These are phyloP conservation scores for Folsomia manolachei DNA, from an alignment of 2,888 invertebrate genomes.

Conservation along the genomic window DNA sequence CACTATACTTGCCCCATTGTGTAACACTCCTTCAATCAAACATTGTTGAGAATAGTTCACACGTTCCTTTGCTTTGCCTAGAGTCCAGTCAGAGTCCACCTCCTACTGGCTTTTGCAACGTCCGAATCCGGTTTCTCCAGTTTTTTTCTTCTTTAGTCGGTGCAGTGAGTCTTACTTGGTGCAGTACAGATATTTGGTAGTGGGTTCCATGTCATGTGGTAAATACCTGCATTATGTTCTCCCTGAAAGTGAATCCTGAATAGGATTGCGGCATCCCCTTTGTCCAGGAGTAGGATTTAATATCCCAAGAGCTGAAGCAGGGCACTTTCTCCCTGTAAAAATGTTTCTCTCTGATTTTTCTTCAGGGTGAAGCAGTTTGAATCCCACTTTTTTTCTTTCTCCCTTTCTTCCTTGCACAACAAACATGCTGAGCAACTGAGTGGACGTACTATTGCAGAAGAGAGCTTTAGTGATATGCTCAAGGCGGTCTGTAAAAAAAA, in stretches of 20 bases:
- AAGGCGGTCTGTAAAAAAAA: neutral
- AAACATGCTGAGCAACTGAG: conserved; percentile 1
- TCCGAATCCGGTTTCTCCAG: neutral
- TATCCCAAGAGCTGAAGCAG: neutral
- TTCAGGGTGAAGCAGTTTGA: too few relatives aligned
- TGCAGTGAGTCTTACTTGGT: neutral
- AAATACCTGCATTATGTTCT: conserved; percentile 9
- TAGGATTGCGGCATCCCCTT: conserved; percentile 18
- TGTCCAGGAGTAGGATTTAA: too few relatives aligned
- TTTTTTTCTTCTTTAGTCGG: neutral
- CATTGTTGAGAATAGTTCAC: conserved; percentile 6
- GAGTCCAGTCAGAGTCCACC: neutral
- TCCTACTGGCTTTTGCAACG: neutral
- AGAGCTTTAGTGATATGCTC: too few relatives aligned
- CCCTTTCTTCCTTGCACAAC: conserved; percentile 11
- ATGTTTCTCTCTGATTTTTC: neutral
- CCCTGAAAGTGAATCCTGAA: neutral
- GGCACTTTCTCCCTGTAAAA: conserved; percentile 9
- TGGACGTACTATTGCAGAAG: neutral
- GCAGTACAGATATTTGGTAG: neutral
- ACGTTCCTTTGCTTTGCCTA: neutral
- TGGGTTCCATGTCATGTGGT: conserved; percentile 17
- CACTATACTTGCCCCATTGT: too few relatives aligned
- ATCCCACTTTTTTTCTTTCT: too few relatives aligned
- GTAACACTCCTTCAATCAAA: neutral